Evolutionary conservation across 2,888 invertebrate species (phyloP).

Genomic region (Ommatoiulus sabulosus): DNA sequence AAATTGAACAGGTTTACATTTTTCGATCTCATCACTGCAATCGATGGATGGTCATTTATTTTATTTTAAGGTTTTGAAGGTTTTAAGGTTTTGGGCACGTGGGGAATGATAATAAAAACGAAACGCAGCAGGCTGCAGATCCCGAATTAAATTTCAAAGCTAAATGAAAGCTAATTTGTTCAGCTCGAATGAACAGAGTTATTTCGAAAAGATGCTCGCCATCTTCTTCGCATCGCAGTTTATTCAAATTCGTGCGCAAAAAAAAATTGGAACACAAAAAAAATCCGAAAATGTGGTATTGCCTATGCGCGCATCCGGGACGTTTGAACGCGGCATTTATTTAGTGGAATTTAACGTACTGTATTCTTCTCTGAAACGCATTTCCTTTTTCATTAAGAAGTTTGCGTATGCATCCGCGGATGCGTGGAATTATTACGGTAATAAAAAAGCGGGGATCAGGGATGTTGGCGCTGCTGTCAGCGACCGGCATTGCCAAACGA

Average conservation of each 20-base stretch:
- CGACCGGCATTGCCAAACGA: background rate
- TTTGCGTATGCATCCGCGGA: background rate
- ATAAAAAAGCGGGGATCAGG: slow-evolving; percentile 23
- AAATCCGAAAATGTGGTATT: background rate
- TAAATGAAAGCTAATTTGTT: background rate
- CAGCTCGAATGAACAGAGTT: background rate
- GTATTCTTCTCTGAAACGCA: background rate
- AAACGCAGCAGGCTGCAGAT: background rate
- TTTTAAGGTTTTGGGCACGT: background rate
- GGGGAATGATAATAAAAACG: background rate
- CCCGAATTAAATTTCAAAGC: background rate
- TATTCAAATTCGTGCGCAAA: background rate
- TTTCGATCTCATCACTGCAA: too few relatives aligned
- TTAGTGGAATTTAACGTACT: slow-evolving; percentile 35
- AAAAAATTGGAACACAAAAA: background rate
- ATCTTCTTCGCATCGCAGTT: background rate
- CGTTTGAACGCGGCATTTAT: slow-evolving; percentile 14
- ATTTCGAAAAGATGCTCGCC: background rate
- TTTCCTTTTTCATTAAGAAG: slow-evolving; percentile 28
- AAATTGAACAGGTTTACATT: background rate
- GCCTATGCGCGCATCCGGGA: background rate
- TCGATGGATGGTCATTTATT: too few relatives aligned
- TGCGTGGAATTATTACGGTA: background rate
- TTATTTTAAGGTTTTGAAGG: too few relatives aligned
- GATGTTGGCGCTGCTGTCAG: background rate